These are phyloP conservation scores for Heliconius hewitsoni DNA, from an alignment of 1,140 invertebrate species.

Conservation along the genomic window DNA sequence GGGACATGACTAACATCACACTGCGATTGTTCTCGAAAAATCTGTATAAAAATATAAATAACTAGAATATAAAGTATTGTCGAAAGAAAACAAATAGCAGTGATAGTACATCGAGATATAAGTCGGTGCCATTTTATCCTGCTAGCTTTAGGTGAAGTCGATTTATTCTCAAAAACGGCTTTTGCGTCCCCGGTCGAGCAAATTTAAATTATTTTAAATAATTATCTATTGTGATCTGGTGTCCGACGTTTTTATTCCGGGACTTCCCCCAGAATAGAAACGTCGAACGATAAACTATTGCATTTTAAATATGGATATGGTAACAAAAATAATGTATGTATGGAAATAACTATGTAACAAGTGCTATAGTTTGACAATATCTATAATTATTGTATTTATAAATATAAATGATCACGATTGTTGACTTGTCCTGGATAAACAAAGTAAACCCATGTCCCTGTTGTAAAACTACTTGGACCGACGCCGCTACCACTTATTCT, in stretches of 20 bases:
- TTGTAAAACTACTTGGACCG: slow-evolving; percentile 39
- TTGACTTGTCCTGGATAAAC: slow-evolving; percentile 54
- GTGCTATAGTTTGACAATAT: slow-evolving; percentile 69
- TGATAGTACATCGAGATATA: slow-evolving; percentile 41
- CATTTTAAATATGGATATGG: slow-evolving; percentile 77
- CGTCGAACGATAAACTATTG: slow-evolving; percentile 65
- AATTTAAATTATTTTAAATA: slow-evolving; percentile 71
- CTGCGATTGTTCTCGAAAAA: slow-evolving; percentile 36
- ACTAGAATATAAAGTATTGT: slow-evolving; percentile 47
- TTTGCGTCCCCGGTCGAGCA: slow-evolving; percentile 61
- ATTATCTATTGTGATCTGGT: slow-evolving; percentile 74
- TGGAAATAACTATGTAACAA: slow-evolving; percentile 78
- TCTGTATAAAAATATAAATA: slow-evolving; percentile 43
- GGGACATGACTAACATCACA: slow-evolving; percentile 21
- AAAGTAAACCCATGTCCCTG: slow-evolving; percentile 30
- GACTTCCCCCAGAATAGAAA: slow-evolving; percentile 46
- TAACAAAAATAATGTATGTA: slow-evolving; percentile 78
- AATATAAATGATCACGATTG: slow-evolving; percentile 66
- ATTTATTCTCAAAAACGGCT: slow-evolving; percentile 67
- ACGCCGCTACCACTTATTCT: slow-evolving; percentile 19
- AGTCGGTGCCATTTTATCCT: slow-evolving; percentile 50
- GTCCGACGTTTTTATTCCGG: slow-evolving; percentile 42
- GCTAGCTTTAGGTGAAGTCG: slow-evolving; percentile 54
- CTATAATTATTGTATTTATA: slow-evolving; percentile 72
- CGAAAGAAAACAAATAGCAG: slow-evolving; percentile 41